These are phyloP conservation scores for Turritopsis dohrnii DNA, from an alignment of 30 jellyfish, hydroid and myxozoan species.

Conservation along the genomic window DNA sequence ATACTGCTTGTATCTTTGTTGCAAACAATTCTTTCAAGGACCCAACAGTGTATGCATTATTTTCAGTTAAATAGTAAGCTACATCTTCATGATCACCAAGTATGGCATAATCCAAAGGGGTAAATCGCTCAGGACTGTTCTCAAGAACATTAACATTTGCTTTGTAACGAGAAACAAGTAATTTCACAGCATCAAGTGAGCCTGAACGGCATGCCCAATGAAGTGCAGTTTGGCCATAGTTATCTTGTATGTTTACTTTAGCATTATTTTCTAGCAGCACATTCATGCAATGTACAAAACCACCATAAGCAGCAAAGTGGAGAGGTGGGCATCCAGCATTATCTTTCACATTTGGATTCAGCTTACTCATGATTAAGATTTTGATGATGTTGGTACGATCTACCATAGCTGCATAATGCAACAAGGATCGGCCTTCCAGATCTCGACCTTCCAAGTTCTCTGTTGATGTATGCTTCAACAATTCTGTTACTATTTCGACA, in stretches of 20 bases:
- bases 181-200: conserved; percentile 88
- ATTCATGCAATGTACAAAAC: conserved; percentile 87
- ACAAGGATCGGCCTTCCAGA: conserved; percentile 76
- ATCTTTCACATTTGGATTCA: conserved; percentile 63
- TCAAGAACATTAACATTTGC: conserved; percentile 84
- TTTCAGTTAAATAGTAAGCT: conserved; percentile 58
- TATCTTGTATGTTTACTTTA: conserved; percentile 82
- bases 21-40: conserved; percentile 91
- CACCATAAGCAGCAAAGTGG: conserved; percentile 95
- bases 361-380: conserved; percentile 49
- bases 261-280: conserved; percentile 81
- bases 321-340: conserved; percentile 96
- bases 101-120: conserved; percentile 90
- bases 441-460: conserved; percentile 48
- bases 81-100: conserved; percentile 88
- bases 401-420: conserved; percentile 95
- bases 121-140: conserved; percentile 60
- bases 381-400: conserved; percentile 82
- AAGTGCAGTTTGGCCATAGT: conserved; percentile 74
- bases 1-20: conserved; percentile 64
- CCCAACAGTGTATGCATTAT: conserved; percentile 82
- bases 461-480: conserved; percentile 45
- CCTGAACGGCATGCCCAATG: conserved; percentile 99
- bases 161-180: conserved; percentile 49
- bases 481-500: conserved; percentile 53